Conservation (phyloP, 1,140 invertebrate genomes). For the Thaumetopoea pityocampa region DNA sequence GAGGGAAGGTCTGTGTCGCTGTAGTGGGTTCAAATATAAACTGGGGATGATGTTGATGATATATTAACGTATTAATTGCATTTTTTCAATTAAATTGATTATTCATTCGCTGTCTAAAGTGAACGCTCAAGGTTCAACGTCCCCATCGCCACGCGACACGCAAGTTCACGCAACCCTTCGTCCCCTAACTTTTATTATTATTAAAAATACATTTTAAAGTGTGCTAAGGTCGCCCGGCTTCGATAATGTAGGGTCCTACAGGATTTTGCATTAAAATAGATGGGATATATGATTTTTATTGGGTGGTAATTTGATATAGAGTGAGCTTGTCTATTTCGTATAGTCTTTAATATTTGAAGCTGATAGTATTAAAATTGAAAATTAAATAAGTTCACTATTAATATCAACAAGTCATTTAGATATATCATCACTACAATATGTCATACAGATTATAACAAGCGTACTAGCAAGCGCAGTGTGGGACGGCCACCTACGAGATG, state of each 20-base stretch:
- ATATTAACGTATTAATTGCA: no score
- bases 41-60: no score
- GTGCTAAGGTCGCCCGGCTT: constrained; percentile 16
- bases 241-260: constrained; percentile 6
- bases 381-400: no score
- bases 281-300: constrained; percentile 9
- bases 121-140: constrained; percentile 11
- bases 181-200: constrained; percentile 12
- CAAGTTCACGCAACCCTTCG: constrained; percentile 10
- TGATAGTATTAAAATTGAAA: no score
- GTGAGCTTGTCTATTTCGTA: constrained; percentile 4
- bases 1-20: no score
- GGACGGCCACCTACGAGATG: no score
- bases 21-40: no score
- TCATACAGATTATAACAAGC: no score
- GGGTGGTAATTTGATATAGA: constrained; percentile 13
- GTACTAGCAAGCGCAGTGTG: no score
- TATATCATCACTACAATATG: no score
- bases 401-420: no score
- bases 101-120: constrained; percentile 7
- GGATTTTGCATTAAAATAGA: constrained; percentile 10
- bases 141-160: constrained; percentile 13
- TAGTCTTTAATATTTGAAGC: constrained; percentile 11
- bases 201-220: constrained; percentile 14
- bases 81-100: no score